These are phyloP conservation scores for Spongia lamella DNA, from an alignment of 37 sponge, comb jelly and placozoan genomes.

Conservation along the genomic window DNA sequence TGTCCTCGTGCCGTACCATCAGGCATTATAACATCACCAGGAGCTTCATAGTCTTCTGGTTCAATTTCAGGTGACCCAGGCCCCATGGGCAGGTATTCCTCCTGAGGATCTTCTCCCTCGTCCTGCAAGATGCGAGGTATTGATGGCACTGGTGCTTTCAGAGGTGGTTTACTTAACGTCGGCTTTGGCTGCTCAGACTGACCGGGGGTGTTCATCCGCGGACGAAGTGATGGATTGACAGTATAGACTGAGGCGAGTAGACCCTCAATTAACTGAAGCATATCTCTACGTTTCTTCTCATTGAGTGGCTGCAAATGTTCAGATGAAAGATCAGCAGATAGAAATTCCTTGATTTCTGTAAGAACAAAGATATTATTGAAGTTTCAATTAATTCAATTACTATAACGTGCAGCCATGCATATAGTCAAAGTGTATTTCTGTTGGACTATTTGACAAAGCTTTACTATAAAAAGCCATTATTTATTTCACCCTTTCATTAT, in stretches of 20 bases:
- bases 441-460: too few relatives aligned
- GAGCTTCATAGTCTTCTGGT: conserved; percentile 24
- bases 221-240: conserved; percentile 47
- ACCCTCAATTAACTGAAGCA: conserved; percentile 2
- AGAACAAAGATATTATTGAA: neutral
- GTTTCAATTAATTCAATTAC: too few relatives aligned
- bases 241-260: conserved; percentile 30
- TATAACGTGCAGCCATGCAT: too few relatives aligned
- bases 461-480: too few relatives aligned
- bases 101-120: neutral
- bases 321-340: conserved; percentile 27
- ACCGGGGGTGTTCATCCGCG: conserved; percentile 32
- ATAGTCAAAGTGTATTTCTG: too few relatives aligned
- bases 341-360: conserved; percentile 54
- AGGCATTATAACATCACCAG: neutral
- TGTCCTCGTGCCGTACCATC: too few relatives aligned
- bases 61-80: conserved; percentile 5
- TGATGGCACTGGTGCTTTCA: neutral
- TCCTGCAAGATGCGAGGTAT: neutral
- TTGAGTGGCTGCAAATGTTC: conserved; percentile 42
- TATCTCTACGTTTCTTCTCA: conserved; percentile 33
- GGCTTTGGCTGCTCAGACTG: neutral
- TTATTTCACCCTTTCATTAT: too few relatives aligned
- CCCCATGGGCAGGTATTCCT: conserved; percentile 14
- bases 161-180: conserved; percentile 18